Evolutionary conservation across 2,888 invertebrate species (phyloP), one percentile per base, ranked within the genome.

Genomic region (Dynastes tityus): DNA sequence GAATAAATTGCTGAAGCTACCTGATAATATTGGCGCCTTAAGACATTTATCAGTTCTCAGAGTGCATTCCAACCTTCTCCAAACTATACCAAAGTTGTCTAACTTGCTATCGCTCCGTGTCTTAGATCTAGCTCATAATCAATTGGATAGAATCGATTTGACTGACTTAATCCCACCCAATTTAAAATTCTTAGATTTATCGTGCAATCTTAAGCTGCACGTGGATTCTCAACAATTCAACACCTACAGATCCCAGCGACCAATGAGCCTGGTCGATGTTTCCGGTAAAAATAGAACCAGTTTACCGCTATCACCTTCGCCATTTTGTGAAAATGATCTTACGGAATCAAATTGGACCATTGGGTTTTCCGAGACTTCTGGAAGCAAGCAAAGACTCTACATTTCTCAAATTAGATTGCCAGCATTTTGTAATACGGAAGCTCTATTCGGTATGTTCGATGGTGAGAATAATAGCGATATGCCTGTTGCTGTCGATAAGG

Each of bases 301-400:
- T 79, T 85, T 95, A 76, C 94, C 95, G 0, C 92, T 91, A 51
- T 86, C 88, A 65, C 88, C 89, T 0, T 88, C 88, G 11, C 88
- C 89, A 11, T 89, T 88, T 82, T 89, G 89, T 80, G 90, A 92
- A 82, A 91, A 90, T 73, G 93, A 93, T 82, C 87, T 92, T 79
- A 90, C 91, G 2, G 94, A 92, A 80, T 90, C 91, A 6, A 94
- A 95, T 2, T 96, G 96, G 96, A 91, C 91, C 65, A 91, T 95
- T 45, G 96, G 96, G 0, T 96, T 96, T 88, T 95, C 96, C 0
- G 96, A 96, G 89, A 94, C 96, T 11, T 93, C 96, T 0, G 96
- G 96, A 49, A 92, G 91, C 81, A 91, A 91, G 76, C 91, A 94
- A 81, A 93, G 94, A 84, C 88, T 96, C n/a, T 93, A 93, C 85